Evolutionary conservation across 2,797 vertebrate species (phyloP), one percentile per base, ranked within the genome.

Genomic region (Rhinophrynus dorsalis): DNA sequence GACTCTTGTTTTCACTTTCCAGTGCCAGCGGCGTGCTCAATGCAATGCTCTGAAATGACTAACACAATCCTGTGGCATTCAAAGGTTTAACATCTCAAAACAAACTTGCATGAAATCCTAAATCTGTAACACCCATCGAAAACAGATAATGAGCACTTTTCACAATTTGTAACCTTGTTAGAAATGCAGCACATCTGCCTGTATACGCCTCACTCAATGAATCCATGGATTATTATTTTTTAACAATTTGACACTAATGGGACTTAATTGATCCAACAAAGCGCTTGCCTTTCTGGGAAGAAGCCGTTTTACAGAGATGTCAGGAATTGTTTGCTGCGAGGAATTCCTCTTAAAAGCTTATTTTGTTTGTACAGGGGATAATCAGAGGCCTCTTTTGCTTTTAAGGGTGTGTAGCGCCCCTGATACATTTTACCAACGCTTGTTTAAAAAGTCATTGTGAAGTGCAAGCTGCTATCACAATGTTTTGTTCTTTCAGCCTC

Each of bases 321-420:
- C 27, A 55, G 26, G 29, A 23, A 40, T 40, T 69, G 58, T 68
- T 68, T 33, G 55, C 56, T 24, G 26, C 24, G 48, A 62, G 58
- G 37, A 69, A 69, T 62, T 62, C 32, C 57, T 62, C 45, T 62
- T 69, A 69, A 69, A 42, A 35, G 57, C 57, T 69, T 69, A 69
- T 61, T 69, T 35, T 69, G 67, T 55, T 68, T 69, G 67, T 52
- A 27, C 47, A 62, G 48, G 18, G 62, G 67, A 62, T 69, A 32
- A 69, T 69, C 62, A 40, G 38, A 26, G 67, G 32, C 44, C 57
- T 61, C 35, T 42, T 32, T 38, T 24, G 67, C 57, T 61, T 69
- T 69, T 69, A 61, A 62, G 48, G 58, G 58, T 6, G 67, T 62
- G 48, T 45, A 23, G 44, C 15, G 10, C 5, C 35, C 32, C 30